These are phyloP conservation scores for Thumatha senex DNA, from an alignment of 2,888 invertebrate genomes.

Conservation along the genomic window DNA sequence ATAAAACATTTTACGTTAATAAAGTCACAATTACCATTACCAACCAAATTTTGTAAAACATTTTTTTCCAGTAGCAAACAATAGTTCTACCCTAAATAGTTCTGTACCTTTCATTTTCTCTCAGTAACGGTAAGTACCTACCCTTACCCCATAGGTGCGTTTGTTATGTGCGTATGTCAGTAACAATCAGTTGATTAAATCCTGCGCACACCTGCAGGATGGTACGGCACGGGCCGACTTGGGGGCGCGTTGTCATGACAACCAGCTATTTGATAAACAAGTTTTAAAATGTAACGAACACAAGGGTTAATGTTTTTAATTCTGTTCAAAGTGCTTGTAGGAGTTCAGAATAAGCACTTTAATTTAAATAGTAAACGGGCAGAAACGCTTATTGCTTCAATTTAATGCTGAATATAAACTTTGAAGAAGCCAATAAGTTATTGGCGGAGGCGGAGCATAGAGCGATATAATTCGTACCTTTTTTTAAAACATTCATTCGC, in stretches of 20 bases:
- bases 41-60: background rate
- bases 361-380: slow-evolving; percentile 5
- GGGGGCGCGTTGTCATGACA: slow-evolving; percentile 57
- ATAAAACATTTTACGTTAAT: no score
- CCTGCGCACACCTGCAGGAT: slow-evolving; percentile 73
- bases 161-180: slow-evolving; percentile 42
- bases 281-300: slow-evolving; percentile 54
- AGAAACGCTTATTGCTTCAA: background rate
- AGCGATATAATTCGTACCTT: no score
- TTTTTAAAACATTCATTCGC: no score
- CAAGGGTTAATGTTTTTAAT: slow-evolving; percentile 23
- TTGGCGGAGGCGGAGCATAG: no score
- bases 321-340: slow-evolving; percentile 8
- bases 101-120: slow-evolving; percentile 20
- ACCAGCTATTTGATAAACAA: slow-evolving; percentile 65
- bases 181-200: slow-evolving; percentile 79
- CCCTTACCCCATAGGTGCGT: slow-evolving; percentile 30
- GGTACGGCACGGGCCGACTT: slow-evolving; percentile 34
- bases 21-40: background rate
- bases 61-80: slow-evolving; percentile 9
- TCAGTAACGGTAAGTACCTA: slow-evolving; percentile 31
- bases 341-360: slow-evolving; percentile 9
- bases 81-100: slow-evolving; percentile 25
- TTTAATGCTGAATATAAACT: background rate
- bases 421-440: no score